These are phyloP conservation scores for Chamaetylas fuelleborni DNA, from an alignment of 2,113 vertebrate species.

Conservation along the genomic window DNA sequence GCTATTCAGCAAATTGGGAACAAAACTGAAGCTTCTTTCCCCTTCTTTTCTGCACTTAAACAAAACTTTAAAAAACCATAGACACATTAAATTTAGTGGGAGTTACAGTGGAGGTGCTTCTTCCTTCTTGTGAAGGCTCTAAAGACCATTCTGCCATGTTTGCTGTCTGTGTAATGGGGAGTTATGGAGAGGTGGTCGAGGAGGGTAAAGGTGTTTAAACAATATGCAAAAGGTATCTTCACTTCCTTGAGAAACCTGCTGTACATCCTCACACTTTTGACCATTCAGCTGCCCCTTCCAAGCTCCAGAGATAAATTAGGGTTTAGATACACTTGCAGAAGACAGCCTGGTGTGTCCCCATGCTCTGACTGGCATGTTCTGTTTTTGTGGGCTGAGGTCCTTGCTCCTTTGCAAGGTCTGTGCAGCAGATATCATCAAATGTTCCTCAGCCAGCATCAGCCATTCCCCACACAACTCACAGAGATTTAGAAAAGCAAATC, in stretches of 20 bases:
- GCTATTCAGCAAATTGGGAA: not conserved
- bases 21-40: not conserved
- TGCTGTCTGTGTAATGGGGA: not conserved
- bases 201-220: slow-evolving; percentile 12
- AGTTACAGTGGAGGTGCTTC: not conserved
- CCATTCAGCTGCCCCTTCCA: not conserved
- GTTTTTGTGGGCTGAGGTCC: not conserved
- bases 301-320: slow-evolving; percentile 13
- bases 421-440: not conserved
- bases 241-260: slow-evolving; percentile 35
- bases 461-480: not conserved
- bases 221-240: not conserved
- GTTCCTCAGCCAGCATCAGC: not conserved
- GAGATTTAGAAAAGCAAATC: not conserved
- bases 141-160: not conserved
- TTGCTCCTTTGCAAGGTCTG: not conserved
- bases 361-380: not conserved
- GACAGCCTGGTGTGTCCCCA: not conserved
- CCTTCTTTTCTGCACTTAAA: not conserved
- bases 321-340: not conserved
- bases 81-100: not conserved
- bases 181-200: not conserved
- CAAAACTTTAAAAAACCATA: rapidly evolving
- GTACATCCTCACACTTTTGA: not conserved
- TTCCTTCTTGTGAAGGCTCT: not conserved